phyloP scores from a whole-genome alignment of 2,888 invertebrate genomes.

The Andricus quercusramuli region DNA sequence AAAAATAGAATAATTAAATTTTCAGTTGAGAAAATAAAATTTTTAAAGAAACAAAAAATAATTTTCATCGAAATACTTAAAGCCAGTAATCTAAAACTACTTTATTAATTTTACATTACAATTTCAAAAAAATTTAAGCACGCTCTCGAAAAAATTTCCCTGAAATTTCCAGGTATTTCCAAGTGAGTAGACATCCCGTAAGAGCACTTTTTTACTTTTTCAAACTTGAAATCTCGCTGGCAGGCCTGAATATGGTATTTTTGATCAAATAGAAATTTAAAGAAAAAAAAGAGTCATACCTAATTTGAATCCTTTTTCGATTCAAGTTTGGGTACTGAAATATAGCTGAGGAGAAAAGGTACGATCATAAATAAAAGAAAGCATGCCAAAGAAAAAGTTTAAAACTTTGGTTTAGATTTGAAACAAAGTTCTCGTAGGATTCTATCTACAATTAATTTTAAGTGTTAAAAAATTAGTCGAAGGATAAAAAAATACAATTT shows the following conservation, averaged over 20 bases:
- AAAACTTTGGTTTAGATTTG: background rate
- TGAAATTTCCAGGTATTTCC: too few species aligned
- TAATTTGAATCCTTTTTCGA: background rate
- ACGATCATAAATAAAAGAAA: background rate
- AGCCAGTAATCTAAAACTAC: too few species aligned
- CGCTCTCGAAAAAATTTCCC: too few species aligned
- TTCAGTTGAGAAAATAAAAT: too few species aligned
- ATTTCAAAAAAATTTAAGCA: too few species aligned
- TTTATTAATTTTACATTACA: too few species aligned
- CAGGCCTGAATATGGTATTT: background rate
- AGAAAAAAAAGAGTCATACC: background rate
- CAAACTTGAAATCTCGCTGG: too few species aligned
- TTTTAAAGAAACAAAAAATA: too few species aligned
- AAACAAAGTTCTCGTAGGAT: background rate
- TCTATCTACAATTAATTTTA: background rate
- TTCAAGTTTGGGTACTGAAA: background rate
- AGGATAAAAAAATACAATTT: conserved; percentile 12
- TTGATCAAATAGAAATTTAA: background rate
- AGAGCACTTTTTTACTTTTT: too few species aligned
- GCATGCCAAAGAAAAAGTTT: background rate
- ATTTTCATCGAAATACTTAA: too few species aligned
- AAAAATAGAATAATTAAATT: too few species aligned
- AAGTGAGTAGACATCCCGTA: too few species aligned
- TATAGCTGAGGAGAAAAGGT: background rate
- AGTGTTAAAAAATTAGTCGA: conserved; percentile 24